Conservation (phyloP, 2,888 invertebrate species). For the Hydrotaea diabolus region DNA sequence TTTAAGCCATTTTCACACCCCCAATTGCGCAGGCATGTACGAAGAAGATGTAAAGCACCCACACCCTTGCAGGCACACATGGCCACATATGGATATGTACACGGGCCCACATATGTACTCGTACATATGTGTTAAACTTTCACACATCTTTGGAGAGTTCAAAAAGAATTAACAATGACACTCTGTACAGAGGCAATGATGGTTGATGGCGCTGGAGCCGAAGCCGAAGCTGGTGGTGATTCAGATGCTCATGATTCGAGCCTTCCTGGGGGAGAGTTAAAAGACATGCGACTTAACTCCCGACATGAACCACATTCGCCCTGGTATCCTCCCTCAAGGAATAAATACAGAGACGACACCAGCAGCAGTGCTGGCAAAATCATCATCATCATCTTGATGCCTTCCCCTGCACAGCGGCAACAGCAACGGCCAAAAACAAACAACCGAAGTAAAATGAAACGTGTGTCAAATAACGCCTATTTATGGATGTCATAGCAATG, state of each 20-base stretch:
- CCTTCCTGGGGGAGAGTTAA: constrained; percentile 43
- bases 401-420: constrained; percentile 7
- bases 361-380: constrained; percentile 7
- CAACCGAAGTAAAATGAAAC: constrained; percentile 62
- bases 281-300: constrained; percentile 54
- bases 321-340: constrained; percentile 20
- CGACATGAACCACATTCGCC: constrained; percentile 33
- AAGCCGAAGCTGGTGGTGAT: constrained; percentile 8
- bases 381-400: background rate
- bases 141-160: constrained; percentile 55
- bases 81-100: background rate
- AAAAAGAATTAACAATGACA: constrained; percentile 60
- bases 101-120: background rate
- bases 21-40: background rate
- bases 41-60: too few relatives aligned
- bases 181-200: constrained; percentile 28
- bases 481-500: constrained; percentile 74
- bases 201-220: constrained; percentile 12
- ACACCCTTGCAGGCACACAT: background rate
- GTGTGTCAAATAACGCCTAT: constrained; percentile 75
- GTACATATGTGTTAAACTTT: constrained; percentile 55
- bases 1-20: background rate
- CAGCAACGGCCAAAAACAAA: constrained; percentile 22
- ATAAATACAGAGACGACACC: constrained; percentile 12
- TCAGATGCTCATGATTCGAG: background rate